Conservation (phyloP, 2,888 invertebrate genomes). For the Stegana nigrithorax region DNA sequence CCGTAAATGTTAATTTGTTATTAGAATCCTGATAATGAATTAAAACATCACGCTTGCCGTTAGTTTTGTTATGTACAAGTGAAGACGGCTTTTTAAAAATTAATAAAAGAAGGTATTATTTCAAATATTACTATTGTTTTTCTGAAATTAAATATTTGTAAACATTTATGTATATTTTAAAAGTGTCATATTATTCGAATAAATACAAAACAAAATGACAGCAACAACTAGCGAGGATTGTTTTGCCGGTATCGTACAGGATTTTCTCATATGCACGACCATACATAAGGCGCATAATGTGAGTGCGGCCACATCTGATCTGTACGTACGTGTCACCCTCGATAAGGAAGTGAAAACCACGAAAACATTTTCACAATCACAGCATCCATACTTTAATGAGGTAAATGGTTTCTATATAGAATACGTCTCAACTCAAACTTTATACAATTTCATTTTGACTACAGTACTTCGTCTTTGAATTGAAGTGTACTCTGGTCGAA, state of each 20-base stretch:
- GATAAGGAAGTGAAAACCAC: slow-evolving; percentile 75
- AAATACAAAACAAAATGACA: slow-evolving; percentile 40
- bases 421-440: neutral
- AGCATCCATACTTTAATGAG: slow-evolving; percentile 78
- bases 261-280: slow-evolving; percentile 74
- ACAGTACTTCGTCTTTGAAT: slow-evolving; percentile 79
- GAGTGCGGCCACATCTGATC: slow-evolving; percentile 70
- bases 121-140: too few relatives aligned
- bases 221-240: slow-evolving; percentile 51
- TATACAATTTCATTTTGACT: neutral
- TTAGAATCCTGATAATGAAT: too few relatives aligned
- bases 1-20: too few relatives aligned
- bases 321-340: slow-evolving; percentile 75
- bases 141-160: neutral
- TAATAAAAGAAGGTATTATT: too few relatives aligned
- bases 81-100: too few relatives aligned
- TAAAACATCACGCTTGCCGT: too few relatives aligned
- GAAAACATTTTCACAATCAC: slow-evolving; percentile 71
- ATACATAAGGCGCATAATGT: slow-evolving; percentile 76
- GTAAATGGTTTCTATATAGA: slow-evolving; percentile 63
- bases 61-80: too few relatives aligned
- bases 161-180: neutral
- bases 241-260: slow-evolving; percentile 62
- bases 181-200: neutral
- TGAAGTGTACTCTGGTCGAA: slow-evolving; percentile 71